Conservation (phyloP, 2,113 vertebrate species). For the Tinamus guttatus region DNA sequence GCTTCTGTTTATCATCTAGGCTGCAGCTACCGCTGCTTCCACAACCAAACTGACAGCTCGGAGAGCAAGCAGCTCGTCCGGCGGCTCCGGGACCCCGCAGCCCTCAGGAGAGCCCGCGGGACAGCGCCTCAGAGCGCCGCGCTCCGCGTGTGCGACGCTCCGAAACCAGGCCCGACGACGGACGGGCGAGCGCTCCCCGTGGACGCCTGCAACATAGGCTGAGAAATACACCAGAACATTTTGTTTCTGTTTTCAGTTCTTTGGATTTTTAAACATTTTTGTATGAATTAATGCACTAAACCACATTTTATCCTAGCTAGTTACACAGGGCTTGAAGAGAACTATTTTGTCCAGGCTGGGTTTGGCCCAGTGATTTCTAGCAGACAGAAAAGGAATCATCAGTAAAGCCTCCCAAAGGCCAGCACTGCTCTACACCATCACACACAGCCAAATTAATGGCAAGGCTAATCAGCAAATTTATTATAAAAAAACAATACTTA, state of each 20-base stretch:
- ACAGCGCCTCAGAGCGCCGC: neutral
- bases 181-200: neutral
- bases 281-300: neutral
- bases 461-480: neutral
- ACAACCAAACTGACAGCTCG: neutral
- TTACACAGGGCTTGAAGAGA: neutral
- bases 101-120: neutral
- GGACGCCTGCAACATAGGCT: neutral
- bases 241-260: neutral
- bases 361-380: neutral
- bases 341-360: neutral
- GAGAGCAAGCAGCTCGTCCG: constrained; percentile 9
- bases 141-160: neutral
- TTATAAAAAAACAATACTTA: neutral
- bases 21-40: neutral
- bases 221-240: neutral
- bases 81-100: neutral
- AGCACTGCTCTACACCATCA: neutral
- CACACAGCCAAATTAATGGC: neutral
- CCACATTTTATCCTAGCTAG: neutral
- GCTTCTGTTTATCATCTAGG: neutral
- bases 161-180: neutral
- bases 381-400: neutral
- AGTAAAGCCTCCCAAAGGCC: neutral
- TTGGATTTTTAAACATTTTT: neutral